Base-by-base conservation (phyloP, 2,113 vertebrate genomes). In the Cisticola juncidis region DNA sequence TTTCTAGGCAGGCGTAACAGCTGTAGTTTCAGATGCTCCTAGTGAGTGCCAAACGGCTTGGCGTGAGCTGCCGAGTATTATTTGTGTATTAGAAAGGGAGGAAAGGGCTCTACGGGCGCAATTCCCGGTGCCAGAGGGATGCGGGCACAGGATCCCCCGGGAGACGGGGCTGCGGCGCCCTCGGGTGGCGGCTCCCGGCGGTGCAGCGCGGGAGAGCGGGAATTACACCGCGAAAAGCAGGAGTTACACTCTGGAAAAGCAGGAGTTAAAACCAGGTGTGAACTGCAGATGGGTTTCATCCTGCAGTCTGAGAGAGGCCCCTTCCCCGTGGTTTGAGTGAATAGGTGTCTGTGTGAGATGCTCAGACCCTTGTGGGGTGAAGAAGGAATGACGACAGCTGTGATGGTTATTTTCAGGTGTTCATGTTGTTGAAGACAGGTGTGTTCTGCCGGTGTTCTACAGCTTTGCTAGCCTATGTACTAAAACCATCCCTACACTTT, bases 221-320 rank as follows among this genome's bases (percentile, higher is more conserved):
- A 31, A 2, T 35, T 11, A 0, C 28, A 1, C 13, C 25, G 38
- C 36, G 4, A 3, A 12, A 22, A n/a, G n/a, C n/a, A n/a, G n/a
- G n/a, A n/a, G n/a, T n/a, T n/a, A n/a, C n/a, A 42, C 70, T 42
- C 50, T 11, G 74, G 60, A 31, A 57, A 54, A 60, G 31, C 0
- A 5, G 6, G 15, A 14, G 47, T 29, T 69, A 28, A 69, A 81
- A 2, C 9, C 36, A 5, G 17, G 9, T 6, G 11, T 4, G 48
- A 33, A 1, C 1, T 22, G 35, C 2, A 5, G 16, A 1, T 42
- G 24, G 12, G 21, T 68, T 74, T 51, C 20, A 40, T 48, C 28
- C 21, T 33, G 56, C 44, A 35, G 9, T 4, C 47, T 12, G 31
- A 38, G 51, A 11, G 12, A 60, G 21, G 7, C 44, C 8, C 36